Evolutionary conservation across 1,140 invertebrate species (phyloP), one percentile per base, ranked within the genome.

Genomic region (Cecropterus lyciades): DNA sequence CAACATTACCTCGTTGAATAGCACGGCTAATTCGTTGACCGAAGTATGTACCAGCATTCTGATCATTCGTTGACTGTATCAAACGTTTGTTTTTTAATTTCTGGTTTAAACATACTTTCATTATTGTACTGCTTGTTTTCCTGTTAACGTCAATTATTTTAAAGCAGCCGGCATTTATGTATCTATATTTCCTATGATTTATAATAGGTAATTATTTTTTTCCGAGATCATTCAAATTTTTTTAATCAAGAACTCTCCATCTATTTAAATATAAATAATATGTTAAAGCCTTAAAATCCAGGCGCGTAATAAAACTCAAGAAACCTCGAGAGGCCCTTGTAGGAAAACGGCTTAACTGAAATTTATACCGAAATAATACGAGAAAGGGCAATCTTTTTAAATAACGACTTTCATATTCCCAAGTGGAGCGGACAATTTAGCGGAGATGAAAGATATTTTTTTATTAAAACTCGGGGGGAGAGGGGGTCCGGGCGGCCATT

Each of bases 341-440:
- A 71, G 76, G 70, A 71, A 79, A 75, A 75, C 72, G 77, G 82
- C 84, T 89, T 84, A 85, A 84, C 73, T 85, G 71, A 85, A 89
- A 91, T 91, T 91, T 91, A 91, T 89, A 84, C 87, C 72, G 82
- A 89, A 91, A 91, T 89, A 91, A 91, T 91, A 87, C 79, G 79
- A 69, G 63, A 80, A 79, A 80, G 79, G 69, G 89, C 87, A 78
- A 88, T 87, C 82, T 81, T 85, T 89, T 89, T 89, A 89, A 90
- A 91, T 90, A 91, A 91, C 82, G 89, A 83, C 89, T 84, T 90
- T 91, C 87, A 90, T 91, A 90, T 90, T 89, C 89, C 80, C 80
- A 76, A 86, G 83, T 81, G 87, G 75, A 70, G 80, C 73, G 76
- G 75, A 89, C 87, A 91, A 91, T 91, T 91, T 89, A 90, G 86